Evolutionary conservation across 1,140 invertebrate species (phyloP), one percentile per base, ranked within the genome.

Genomic region (Drosophila rufa): DNA sequence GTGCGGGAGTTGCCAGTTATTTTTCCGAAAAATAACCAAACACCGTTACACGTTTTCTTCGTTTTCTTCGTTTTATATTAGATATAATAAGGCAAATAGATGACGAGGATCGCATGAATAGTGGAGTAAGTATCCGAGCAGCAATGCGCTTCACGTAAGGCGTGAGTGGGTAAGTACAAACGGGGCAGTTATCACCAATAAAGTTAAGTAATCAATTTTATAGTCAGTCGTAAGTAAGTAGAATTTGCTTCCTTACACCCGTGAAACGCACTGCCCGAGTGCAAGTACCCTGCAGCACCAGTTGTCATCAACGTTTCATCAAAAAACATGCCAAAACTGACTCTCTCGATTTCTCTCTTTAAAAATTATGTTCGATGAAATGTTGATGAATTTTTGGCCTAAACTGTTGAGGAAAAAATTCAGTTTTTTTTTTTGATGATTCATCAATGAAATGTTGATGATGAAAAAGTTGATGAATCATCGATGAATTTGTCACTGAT

Each of bases 11-110:
- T 38, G 15, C 2, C 1, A 19, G 43, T 56, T 76, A 76, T 60
- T 75, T 77, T 77, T 50, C 50, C 27, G 1, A 51, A 51, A 30
- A 76, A 75, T 75, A 75, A 70, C 71, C 30, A 30, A 30, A 64
- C 58, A 79, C 47, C 47, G 40, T 57, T 55, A 65, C 30, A 19
- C 11, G 36, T 14, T 14, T 38, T 56, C 59, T 59, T 27, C 27
- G 27, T 30, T 45, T n/a, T 45, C 14, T 36, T 67, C 11, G 33
- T 40, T 22, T 40, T 89, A 89, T 89, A 84, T 89, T 89, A 89
- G 53, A 84, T 89, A 89, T 89, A 89, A 81, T 89, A 89, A 89
- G 85, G 85, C 85, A 89, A 84, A 89, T 80, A 89, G 75, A 82
- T 77, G 79, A 82, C 76, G 77, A 82, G 71, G 84, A 69, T 78